A percentile compares a stretch with the other conserved stretches of the same genome.
Evolutionary conservation across 2,113 vertebrate species (phyloP).

Genomic region (Struthio camelus): DNA sequence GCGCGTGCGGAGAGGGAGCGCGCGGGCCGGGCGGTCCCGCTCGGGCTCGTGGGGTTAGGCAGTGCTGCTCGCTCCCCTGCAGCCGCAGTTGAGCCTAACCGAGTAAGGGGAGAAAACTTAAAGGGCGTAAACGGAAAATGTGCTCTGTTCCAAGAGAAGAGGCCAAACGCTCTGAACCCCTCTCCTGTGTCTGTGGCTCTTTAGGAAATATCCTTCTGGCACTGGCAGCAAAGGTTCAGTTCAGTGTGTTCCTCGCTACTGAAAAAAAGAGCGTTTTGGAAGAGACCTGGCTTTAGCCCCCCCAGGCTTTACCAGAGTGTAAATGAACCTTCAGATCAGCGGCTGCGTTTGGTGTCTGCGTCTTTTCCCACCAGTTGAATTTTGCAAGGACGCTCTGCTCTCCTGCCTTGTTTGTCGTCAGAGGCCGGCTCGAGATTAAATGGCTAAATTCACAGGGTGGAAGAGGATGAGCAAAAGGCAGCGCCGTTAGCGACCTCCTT

Average conservation of each 20-base stretch:
- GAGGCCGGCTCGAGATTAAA: not conserved
- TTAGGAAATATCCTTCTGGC: not conserved
- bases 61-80: not conserved
- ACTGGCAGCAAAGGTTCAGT: not conserved
- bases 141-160: not conserved
- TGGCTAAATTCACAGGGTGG: not conserved
- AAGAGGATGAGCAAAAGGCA: not conserved
- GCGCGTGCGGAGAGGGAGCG: not conserved
- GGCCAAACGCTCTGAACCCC: not conserved
- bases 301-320: not conserved
- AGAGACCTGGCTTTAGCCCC: not conserved
- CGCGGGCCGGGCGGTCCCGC: not conserved
- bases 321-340: not conserved
- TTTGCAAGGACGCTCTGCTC: not conserved
- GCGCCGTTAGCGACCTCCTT: not conserved
- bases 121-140: not conserved
- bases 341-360: not conserved
- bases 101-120: not conserved
- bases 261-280: accelerated
- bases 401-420: not conserved
- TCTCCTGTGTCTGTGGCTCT: not conserved
- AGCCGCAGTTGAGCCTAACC: not conserved
- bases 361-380: not conserved
- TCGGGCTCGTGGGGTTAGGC: not conserved
- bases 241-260: accelerated